Conservation (phyloP, 2,888 invertebrate species). For the Tanypteryx hageni region DNA sequence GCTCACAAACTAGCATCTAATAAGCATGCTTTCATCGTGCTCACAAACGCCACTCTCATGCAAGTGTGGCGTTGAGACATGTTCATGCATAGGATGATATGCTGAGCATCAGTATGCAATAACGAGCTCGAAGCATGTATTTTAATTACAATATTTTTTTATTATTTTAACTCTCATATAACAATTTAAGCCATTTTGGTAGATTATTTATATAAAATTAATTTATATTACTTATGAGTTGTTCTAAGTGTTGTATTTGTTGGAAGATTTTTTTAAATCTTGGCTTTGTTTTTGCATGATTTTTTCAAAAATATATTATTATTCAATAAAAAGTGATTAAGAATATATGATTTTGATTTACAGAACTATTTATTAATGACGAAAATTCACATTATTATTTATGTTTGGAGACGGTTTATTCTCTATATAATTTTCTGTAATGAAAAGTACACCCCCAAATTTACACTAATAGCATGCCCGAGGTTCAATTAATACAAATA, state of each 20-base stretch:
- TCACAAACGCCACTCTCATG: too few species aligned
- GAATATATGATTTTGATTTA: background rate
- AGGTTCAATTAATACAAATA: background rate
- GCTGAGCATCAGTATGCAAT: slow-evolving; percentile 41
- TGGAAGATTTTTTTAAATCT: background rate
- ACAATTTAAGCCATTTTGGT: slow-evolving; percentile 46
- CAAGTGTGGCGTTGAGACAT: background rate
- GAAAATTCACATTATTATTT: slow-evolving; percentile 29
- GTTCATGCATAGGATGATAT: slow-evolving; percentile 26
- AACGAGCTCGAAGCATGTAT: slow-evolving; percentile 49
- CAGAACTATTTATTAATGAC: slow-evolving; percentile 22
- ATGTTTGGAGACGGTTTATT: background rate
- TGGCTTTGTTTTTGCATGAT: slow-evolving; percentile 21
- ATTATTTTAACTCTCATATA: slow-evolving; percentile 32
- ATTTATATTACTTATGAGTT: slow-evolving; percentile 43
- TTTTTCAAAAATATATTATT: slow-evolving; percentile 17
- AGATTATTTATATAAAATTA: slow-evolving; percentile 58
- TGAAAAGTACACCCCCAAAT: slow-evolving; percentile 47
- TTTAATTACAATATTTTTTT: slow-evolving; percentile 30
- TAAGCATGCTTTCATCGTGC: background rate
- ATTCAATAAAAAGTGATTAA: background rate
- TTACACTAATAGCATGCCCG: slow-evolving; percentile 51
- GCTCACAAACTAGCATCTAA: background rate
- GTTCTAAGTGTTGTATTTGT: slow-evolving; percentile 26
- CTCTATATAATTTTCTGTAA: background rate